These are phyloP conservation scores for Eugnorisma glareosa DNA, from an alignment of 2,888 invertebrate species.

Conservation along the genomic window DNA sequence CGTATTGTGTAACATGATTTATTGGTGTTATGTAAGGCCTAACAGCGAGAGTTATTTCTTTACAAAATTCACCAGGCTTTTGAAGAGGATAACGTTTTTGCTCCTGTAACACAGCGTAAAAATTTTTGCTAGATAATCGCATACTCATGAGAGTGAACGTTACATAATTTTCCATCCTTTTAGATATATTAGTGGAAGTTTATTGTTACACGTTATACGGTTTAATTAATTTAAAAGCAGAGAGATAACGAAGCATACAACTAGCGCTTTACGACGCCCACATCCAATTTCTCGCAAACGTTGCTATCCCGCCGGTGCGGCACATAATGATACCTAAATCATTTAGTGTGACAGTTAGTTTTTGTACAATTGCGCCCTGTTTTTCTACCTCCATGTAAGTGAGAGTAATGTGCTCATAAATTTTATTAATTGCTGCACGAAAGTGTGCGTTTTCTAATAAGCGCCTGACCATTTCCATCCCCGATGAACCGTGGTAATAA, in stretches of 20 bases:
- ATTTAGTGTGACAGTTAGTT: constrained; percentile 66
- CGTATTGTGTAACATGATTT: constrained; percentile 65
- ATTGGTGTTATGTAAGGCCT: constrained; percentile 56
- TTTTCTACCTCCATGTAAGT: constrained; percentile 42
- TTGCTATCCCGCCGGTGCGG: constrained; percentile 55
- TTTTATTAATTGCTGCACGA: constrained; percentile 32
- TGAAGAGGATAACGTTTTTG: constrained; percentile 13
- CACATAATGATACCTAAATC: constrained; percentile 64
- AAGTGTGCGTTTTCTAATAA: constrained; percentile 22
- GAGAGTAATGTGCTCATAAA: constrained; percentile 51
- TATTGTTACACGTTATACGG: constrained; percentile 45
- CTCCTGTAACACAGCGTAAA: constrained; percentile 7
- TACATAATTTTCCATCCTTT: constrained; percentile 21
- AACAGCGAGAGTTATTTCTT: constrained; percentile 31
- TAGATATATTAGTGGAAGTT: constrained; percentile 50
- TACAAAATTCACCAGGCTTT: constrained; percentile 23
- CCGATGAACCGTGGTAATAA: not conserved
- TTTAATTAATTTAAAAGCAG: constrained; percentile 63
- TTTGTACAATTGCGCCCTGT: constrained; percentile 48
- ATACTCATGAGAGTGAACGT: constrained; percentile 24
- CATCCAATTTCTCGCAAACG: constrained; percentile 66
- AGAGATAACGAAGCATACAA: constrained; percentile 56
- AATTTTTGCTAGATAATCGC: constrained; percentile 21
- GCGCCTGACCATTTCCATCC: not conserved
- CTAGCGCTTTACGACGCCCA: constrained; percentile 65